Base-by-base conservation (phyloP, 2,888 invertebrate genomes). In the Melangyna quadrimaculata region DNA sequence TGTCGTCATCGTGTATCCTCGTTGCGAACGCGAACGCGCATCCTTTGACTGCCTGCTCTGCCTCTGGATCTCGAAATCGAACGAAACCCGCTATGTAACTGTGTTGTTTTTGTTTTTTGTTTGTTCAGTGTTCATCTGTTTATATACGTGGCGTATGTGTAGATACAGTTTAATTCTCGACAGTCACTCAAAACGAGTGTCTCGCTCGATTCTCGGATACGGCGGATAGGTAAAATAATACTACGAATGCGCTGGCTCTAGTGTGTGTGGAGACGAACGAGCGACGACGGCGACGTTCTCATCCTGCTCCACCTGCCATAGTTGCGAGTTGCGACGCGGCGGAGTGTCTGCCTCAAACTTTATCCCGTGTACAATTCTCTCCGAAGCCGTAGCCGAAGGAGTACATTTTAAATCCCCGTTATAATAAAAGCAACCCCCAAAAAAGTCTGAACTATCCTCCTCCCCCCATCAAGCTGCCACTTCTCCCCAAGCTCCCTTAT, bases 1-100 rank as follows among this genome's bases (percentile, higher is more conserved):
- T 40, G 80, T 86, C 77, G 81, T 80, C 75, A 71, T 80, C 45
- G 86, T 80, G 80, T 78, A 69, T 86, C 86, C 86, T 86, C 80
- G 81, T 77, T 55, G 77, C 14, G 80, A 77, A 84, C 70, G 75
- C 72, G 77, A 81, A 86, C 86, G 86, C 86, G 86, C 86, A 72
- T 86, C 86, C 81, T 86, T 86, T 80, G 75, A 72, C 74, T 78
- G 45, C n/a, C n/a, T n/a, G n/a, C n/a, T n/a, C n/a, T n/a, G 70
- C 48, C 45, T 45, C 59, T 55, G 79, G 7, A 37, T 35, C 35
- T 57, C 35, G 35, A 5, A n/a, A 57, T 72, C 72, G 35, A 53
- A 69, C 72, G 35, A 53, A 69, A 43, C 35, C 69, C 48, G 71
- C 63, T 73, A 80, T 86, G 81, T 86, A 86, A 86, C 73, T 78